phyloP scores from a whole-genome alignment of 2,888 invertebrate species.

The Hartigia nigra region DNA sequence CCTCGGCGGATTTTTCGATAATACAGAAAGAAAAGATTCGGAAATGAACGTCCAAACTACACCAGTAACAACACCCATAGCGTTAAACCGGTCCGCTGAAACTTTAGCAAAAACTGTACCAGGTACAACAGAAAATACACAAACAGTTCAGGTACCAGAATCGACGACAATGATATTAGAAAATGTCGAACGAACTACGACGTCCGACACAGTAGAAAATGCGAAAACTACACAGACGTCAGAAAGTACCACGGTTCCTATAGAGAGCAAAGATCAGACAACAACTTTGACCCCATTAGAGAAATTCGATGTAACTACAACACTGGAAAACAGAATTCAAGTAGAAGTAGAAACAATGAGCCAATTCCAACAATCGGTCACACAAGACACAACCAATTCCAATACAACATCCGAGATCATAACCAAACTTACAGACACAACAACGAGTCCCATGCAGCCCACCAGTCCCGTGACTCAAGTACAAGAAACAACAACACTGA shows the following conservation, averaged over 20 bases:
- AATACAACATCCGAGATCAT: conserved; percentile 1
- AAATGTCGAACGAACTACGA: conserved; percentile 5
- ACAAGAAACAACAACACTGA: conserved; percentile 28
- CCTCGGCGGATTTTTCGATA: conserved; percentile 45
- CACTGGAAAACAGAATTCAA: not conserved
- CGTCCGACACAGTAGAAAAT: not conserved
- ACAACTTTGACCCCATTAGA: not conserved
- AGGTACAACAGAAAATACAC: not conserved
- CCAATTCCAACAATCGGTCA: not conserved
- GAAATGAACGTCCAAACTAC: conserved; percentile 8
- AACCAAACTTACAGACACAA: conserved; percentile 5
- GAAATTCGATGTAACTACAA: not conserved
- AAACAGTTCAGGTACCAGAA: conserved; percentile 5
- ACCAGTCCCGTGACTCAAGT: conserved; percentile 13
- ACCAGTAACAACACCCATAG: conserved; percentile 21
- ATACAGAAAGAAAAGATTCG: conserved; percentile 36
- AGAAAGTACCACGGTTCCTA: not conserved
- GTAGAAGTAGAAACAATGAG: conserved; percentile 4
- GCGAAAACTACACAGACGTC: conserved; percentile 29
- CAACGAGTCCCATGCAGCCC: conserved; percentile 24
- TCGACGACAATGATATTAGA: not conserved
- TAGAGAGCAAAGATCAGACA: not conserved
- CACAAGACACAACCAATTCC: not conserved
- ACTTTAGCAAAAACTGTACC: not conserved
- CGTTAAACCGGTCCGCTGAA: conserved; percentile 8